Conservation (phyloP, 1,140 invertebrate species). For the Reticulitermes speratus region DNA sequence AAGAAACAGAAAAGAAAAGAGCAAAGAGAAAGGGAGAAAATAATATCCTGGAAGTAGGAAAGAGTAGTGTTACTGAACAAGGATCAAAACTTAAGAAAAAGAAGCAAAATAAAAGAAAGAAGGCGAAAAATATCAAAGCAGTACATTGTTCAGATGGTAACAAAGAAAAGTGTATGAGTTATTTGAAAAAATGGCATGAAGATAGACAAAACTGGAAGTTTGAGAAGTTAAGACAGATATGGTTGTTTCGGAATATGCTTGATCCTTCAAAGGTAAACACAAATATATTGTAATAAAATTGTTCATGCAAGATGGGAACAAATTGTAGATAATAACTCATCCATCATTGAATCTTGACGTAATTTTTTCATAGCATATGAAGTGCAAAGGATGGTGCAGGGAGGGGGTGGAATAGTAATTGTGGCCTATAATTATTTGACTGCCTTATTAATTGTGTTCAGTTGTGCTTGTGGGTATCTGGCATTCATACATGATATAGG, state of each 20-base stretch:
- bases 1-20: not conserved
- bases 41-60: not conserved
- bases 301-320: too few species aligned
- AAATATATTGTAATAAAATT: too few species aligned
- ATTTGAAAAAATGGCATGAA: slow-evolving; percentile 59
- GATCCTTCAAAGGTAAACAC: slow-evolving; percentile 46
- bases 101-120: slow-evolving; percentile 22
- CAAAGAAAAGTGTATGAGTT: slow-evolving; percentile 11
- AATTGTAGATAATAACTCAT: too few species aligned
- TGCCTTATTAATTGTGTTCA: too few species aligned
- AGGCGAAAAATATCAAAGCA: not conserved
- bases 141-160: not conserved
- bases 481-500: too few species aligned
- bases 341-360: too few species aligned
- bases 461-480: too few species aligned
- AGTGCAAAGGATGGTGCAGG: too few species aligned
- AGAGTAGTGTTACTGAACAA: not conserved
- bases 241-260: slow-evolving; percentile 67
- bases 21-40: not conserved
- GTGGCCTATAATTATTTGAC: too few species aligned
- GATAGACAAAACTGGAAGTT: slow-evolving; percentile 71
- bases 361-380: too few species aligned
- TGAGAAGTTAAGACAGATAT: slow-evolving; percentile 71
- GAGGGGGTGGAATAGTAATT: too few species aligned
- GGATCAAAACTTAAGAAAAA: slow-evolving; percentile 11